Percentiles rank a stretch among this genome's conserved stretches.
phyloP scores from a whole-genome alignment of 2,797 vertebrate genomes.

The Spea hammondii region DNA sequence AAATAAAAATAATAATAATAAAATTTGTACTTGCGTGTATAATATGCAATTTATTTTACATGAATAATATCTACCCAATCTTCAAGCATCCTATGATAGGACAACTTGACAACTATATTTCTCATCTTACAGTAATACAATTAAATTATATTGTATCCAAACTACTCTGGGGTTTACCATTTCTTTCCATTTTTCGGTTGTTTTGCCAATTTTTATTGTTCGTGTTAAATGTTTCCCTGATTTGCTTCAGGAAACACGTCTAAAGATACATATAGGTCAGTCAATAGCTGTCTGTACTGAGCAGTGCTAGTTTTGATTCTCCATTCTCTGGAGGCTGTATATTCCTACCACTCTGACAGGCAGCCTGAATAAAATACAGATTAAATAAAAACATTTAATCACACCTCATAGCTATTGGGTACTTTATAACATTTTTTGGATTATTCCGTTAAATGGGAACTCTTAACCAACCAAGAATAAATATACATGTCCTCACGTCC shows the following conservation, averaged over 20 bases:
- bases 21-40: too few species aligned
- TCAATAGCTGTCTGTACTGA: slow-evolving; percentile 24
- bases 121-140: too few species aligned
- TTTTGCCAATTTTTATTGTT: neutral
- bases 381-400: slow-evolving; percentile 12
- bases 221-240: slow-evolving; percentile 1
- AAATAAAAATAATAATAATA: too few species aligned
- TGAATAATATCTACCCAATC: too few species aligned
- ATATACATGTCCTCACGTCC: too few species aligned
- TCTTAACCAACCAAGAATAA: neutral
- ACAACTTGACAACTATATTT: too few species aligned
- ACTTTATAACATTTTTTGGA: neutral
- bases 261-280: slow-evolving; percentile 28
- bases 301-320: slow-evolving; percentile 24
- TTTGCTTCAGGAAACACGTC: slow-evolving; percentile 19
- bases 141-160: too few species aligned
- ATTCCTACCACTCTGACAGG: slow-evolving; percentile 15
- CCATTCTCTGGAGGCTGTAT: slow-evolving; percentile 6
- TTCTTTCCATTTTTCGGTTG: neutral
- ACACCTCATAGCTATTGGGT: neutral
- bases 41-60: too few species aligned
- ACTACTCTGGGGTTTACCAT: too few species aligned
- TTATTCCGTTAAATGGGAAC: neutral
- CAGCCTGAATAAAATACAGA: slow-evolving; percentile 21
- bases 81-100: too few species aligned